Evolutionary conservation across 2,797 vertebrate genomes (phyloP), one percentile per base, ranked within the genome.

Genomic region (Vireo griseus): DNA sequence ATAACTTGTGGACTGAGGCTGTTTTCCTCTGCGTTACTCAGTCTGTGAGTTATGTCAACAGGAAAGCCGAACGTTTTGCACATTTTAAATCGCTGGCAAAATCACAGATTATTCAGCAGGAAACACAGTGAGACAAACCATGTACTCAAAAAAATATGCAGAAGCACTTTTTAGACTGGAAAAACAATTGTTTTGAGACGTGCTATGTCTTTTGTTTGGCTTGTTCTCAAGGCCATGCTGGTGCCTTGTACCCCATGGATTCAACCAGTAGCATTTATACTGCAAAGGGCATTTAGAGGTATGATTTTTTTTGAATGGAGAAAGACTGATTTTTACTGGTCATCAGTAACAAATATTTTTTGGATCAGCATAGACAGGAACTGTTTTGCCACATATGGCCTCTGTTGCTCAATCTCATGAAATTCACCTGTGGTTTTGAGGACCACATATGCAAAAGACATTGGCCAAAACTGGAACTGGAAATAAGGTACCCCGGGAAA

Each of bases 1-100:
- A 73, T 79, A 92, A 73, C 44, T 86, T 84, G 85, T 45, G 82
- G 59, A 75, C 77, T 75, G 72, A 80, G 76, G 58, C 79, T 2
- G 11, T 91, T 95, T 93, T 87, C 66, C 65, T 89, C 76, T 67
- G 66, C 1, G 0, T 94, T 94, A 95, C 66, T 88, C 76, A 93
- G 73, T 37, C 89, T 57, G 37, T 72, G 89, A 96, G 58, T 91
- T 94, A 96, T 91, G 89, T 84, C 82, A 94, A 78, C 73, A 95
- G 85, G 57, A 96, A 90, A 96, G 85, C 85, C 68, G 78, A 92
- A 47, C 13, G 4, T 94, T 94, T 96, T 91, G 88, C 79, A 94
- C 85, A 57, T 92, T 94, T 91, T 88, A 88, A 86, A 47, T 59
- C 86, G 33, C 73, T 96, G 89, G 66, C 76, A 48, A 81, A 92